Evolutionary conservation across 2,113 vertebrate species (phyloP).

Genomic region (Chaenocephalus aceratus): DNA sequence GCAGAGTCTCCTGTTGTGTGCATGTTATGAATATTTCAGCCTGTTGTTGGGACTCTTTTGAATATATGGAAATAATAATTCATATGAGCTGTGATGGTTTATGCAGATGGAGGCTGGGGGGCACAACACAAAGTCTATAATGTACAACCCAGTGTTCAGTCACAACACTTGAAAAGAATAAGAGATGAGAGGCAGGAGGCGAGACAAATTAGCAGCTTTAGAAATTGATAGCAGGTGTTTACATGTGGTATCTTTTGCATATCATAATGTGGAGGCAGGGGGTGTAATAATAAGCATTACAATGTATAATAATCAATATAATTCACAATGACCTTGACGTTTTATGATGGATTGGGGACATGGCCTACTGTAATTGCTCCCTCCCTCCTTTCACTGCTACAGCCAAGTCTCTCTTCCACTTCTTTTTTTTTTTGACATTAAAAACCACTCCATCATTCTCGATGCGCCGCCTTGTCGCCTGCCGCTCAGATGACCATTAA

Average conservation of each 20-base stretch:
- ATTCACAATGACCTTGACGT: slow-evolving; percentile 78
- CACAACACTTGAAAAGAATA: slow-evolving; percentile 68
- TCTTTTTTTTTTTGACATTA: slow-evolving; percentile 82
- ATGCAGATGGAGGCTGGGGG: slow-evolving; percentile 72
- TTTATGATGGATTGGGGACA: slow-evolving; percentile 81
- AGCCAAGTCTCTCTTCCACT: slow-evolving; percentile 12
- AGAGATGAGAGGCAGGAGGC: slow-evolving; percentile 46
- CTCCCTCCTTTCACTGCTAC: slow-evolving; percentile 25
- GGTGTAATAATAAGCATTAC: slow-evolving; percentile 74
- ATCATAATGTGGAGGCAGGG: slow-evolving; percentile 52
- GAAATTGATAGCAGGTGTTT: slow-evolving; percentile 81
- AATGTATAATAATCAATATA: slow-evolving; percentile 73
- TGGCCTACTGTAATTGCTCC: slow-evolving; percentile 82
- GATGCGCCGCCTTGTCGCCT: slow-evolving; percentile 90
- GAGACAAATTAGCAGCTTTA: slow-evolving; percentile 74
- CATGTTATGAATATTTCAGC: not conserved
- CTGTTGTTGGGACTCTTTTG: slow-evolving; percentile 51
- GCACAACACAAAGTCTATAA: slow-evolving; percentile 27
- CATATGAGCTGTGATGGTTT: slow-evolving; percentile 56
- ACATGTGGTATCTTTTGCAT: slow-evolving; percentile 72
- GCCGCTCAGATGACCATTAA: slow-evolving; percentile 96
- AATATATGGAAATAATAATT: slow-evolving; percentile 73
- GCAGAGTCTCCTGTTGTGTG: slow-evolving; percentile 19
- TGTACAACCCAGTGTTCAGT: slow-evolving; percentile 58
- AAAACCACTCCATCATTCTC: slow-evolving; percentile 93